Conservation (phyloP, 2,888 invertebrate genomes). For the Papilio protenor region DNA sequence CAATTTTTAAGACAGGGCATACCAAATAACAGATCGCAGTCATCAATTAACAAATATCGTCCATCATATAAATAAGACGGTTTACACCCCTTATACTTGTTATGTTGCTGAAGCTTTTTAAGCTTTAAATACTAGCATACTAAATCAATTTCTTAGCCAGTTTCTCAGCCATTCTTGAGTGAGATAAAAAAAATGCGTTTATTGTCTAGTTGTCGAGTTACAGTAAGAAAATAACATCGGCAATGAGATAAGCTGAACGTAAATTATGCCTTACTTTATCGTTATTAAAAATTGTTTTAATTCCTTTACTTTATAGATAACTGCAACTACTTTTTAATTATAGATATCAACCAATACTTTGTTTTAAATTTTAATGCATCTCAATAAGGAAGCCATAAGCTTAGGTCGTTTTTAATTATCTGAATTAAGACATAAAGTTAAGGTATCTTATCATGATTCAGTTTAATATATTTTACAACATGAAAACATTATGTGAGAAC, state of each 20-base stretch:
- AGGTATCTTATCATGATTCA: background rate
- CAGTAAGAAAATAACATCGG: background rate
- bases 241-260: background rate
- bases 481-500: conserved; percentile 3
- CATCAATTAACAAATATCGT: background rate
- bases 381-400: conserved; percentile 1
- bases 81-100: background rate
- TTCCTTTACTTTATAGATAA: background rate
- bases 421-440: background rate
- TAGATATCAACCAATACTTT: background rate
- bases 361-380: background rate
- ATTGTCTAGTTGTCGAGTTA: background rate
- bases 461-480: conserved; percentile 4
- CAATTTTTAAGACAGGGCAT: background rate
- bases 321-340: background rate
- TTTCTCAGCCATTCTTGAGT: background rate
- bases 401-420: conserved; percentile 1
- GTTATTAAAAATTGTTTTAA: background rate
- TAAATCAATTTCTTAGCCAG: background rate
- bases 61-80: background rate
- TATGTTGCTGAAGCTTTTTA: background rate
- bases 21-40: background rate
- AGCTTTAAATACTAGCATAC: background rate
- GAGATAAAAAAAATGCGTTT: background rate
- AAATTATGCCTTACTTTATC: background rate